Evolutionary conservation across 2,888 invertebrate species (phyloP).

Genomic region (Leucozona laternaria): DNA sequence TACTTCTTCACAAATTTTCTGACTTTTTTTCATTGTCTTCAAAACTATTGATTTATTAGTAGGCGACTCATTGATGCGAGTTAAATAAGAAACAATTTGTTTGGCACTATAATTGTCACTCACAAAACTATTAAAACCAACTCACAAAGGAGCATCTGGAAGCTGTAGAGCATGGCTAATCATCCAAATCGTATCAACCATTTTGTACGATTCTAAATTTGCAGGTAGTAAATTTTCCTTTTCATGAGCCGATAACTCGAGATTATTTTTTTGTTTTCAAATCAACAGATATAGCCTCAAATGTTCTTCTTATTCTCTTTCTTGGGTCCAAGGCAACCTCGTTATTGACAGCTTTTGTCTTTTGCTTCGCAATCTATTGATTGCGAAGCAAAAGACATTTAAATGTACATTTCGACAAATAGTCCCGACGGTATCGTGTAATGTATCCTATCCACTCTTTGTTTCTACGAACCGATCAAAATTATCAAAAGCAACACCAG

Average conservation of each 20-base stretch:
- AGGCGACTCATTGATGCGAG: background rate
- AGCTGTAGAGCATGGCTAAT: background rate
- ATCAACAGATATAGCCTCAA: background rate
- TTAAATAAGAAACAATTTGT: background rate
- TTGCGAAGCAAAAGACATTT: background rate
- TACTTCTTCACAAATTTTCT: background rate
- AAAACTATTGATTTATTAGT: background rate
- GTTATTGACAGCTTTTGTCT: background rate
- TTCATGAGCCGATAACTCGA: background rate
- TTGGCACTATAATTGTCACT: background rate
- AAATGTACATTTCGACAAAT: background rate
- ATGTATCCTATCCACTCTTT: slow-evolving; percentile 6
- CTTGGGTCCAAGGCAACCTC: no score
- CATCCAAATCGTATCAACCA: background rate
- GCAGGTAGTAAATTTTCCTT: background rate
- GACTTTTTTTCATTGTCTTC: background rate
- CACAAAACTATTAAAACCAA: background rate
- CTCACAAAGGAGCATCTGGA: background rate
- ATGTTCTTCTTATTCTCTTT: slow-evolving; percentile 2
- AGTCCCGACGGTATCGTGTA: no score
- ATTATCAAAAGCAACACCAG: slow-evolving; percentile 18
- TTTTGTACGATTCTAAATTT: background rate
- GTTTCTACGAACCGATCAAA: slow-evolving; percentile 24
- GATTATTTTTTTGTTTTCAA: background rate
- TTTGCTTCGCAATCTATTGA: no score